Percentiles rank a stretch among this genome's conserved stretches.
Evolutionary conservation across 2,113 vertebrate genomes (phyloP).

Genomic region (Fulica atra): DNA sequence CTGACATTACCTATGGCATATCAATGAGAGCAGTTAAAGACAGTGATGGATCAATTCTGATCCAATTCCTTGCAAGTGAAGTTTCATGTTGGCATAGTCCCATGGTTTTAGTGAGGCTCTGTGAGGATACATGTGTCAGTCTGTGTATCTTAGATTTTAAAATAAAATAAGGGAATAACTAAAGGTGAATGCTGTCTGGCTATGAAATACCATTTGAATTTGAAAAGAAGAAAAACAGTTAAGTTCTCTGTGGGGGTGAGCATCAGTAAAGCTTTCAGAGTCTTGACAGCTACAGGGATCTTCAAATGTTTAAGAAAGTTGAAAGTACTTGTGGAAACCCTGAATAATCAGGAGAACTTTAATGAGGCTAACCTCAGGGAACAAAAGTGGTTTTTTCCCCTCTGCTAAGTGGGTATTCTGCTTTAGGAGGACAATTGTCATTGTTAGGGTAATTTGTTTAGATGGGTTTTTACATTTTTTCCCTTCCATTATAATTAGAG

Average conservation of each 20-base stretch:
- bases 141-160: not conserved
- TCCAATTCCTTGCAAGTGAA: not conserved
- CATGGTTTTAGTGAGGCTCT: not conserved
- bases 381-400: not conserved
- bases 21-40: not conserved
- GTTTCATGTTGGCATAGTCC: not conserved
- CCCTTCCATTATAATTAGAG: not conserved
- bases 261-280: constrained; percentile 28
- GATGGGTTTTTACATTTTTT: not conserved
- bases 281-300: constrained; percentile 47
- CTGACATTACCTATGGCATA: not conserved
- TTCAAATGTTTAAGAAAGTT: constrained; percentile 42
- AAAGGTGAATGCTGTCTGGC: not conserved
- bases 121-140: not conserved
- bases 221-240: constrained; percentile 37
- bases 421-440: not conserved
- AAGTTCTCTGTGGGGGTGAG: constrained; percentile 30
- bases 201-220: constrained; percentile 30
- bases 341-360: constrained; percentile 34
- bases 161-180: not conserved
- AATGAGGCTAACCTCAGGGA: constrained; percentile 14
- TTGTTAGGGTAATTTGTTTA: not conserved
- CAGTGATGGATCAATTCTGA: not conserved
- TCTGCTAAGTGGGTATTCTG: not conserved
- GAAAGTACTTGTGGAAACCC: constrained; percentile 18